Conservation (phyloP, 2,888 invertebrate genomes). For the Dicycla oo region DNA sequence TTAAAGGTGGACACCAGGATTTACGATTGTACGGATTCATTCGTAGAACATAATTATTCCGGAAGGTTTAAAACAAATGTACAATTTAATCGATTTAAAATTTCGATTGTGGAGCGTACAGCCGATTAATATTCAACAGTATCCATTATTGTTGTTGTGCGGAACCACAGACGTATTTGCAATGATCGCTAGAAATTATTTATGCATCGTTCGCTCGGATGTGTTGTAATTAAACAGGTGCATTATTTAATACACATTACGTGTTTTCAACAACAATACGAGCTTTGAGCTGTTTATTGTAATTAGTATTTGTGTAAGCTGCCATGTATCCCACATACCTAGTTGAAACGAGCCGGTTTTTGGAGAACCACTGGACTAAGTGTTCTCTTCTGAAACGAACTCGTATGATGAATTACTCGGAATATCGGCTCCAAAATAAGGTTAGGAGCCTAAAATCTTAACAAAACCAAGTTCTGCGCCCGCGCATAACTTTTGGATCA, state of each 20-base stretch:
- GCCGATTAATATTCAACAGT: conserved; percentile 63
- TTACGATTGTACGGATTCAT: conserved; percentile 26
- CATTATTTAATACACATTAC: conserved; percentile 53
- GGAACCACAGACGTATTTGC: conserved; percentile 57
- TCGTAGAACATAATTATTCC: conserved; percentile 57
- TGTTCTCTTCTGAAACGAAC: background rate
- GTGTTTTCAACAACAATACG: conserved; percentile 36
- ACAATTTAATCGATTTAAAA: conserved; percentile 73
- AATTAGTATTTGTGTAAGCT: conserved; percentile 2
- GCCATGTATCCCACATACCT: too few species aligned
- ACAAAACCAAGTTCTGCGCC: background rate
- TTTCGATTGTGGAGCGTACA: conserved; percentile 69
- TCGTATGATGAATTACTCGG: background rate
- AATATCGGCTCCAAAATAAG: background rate
- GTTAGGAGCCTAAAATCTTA: background rate
- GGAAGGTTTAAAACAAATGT: conserved; percentile 63
- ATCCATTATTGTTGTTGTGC: conserved; percentile 61
- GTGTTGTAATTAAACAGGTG: conserved; percentile 50
- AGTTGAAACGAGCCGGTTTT: background rate
- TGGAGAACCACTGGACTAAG: background rate
- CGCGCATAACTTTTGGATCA: background rate
- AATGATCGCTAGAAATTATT: conserved; percentile 63
- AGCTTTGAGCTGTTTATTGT: conserved; percentile 20
- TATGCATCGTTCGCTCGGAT: conserved; percentile 48
- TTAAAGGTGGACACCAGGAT: background rate